These are phyloP conservation scores for Philaethria dido DNA, from an alignment of 2,888 invertebrate species.

Conservation along the genomic window DNA sequence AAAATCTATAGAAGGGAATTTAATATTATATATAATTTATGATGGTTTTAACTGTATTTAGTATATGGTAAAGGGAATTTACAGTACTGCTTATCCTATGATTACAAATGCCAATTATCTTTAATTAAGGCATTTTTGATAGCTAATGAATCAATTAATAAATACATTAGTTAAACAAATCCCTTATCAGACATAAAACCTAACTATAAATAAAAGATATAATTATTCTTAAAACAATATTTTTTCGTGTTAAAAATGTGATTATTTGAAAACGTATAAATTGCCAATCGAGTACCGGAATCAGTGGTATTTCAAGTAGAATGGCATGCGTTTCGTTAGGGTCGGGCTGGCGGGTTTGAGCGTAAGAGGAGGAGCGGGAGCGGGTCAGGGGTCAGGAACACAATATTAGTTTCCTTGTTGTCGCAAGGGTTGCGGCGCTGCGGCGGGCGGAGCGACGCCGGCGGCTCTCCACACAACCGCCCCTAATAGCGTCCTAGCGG, in stretches of 20 bases:
- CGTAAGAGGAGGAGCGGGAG: slow-evolving; percentile 60
- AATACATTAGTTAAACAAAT: not conserved
- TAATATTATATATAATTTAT: not conserved
- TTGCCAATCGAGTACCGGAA: not conserved
- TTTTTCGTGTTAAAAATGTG: not conserved
- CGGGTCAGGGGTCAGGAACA: slow-evolving; percentile 79
- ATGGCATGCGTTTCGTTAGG: slow-evolving; percentile 41
- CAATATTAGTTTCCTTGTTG: slow-evolving; percentile 85
- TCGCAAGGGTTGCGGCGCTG: slow-evolving; percentile 84
- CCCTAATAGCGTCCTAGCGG: slow-evolving; percentile 82
- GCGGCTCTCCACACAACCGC: slow-evolving; percentile 78
- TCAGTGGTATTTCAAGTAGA: slow-evolving; percentile 28
- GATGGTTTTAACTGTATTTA: not conserved
- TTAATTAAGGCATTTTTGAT: slow-evolving; percentile 1
- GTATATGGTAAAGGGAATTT: not conserved
- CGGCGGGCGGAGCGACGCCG: slow-evolving; percentile 79
- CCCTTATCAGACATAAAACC: not conserved
- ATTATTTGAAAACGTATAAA: not conserved
- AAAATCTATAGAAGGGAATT: not conserved
- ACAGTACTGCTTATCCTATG: slow-evolving; percentile 9
- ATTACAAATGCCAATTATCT: not conserved
- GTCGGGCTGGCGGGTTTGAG: slow-evolving; percentile 68
- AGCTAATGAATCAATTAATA: not conserved
- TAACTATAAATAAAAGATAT: not conserved
- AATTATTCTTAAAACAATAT: not conserved